Evolutionary conservation across 2,113 vertebrate species (phyloP), one percentile per base, ranked within the genome.

Genomic region (Phasianus colchicus): DNA sequence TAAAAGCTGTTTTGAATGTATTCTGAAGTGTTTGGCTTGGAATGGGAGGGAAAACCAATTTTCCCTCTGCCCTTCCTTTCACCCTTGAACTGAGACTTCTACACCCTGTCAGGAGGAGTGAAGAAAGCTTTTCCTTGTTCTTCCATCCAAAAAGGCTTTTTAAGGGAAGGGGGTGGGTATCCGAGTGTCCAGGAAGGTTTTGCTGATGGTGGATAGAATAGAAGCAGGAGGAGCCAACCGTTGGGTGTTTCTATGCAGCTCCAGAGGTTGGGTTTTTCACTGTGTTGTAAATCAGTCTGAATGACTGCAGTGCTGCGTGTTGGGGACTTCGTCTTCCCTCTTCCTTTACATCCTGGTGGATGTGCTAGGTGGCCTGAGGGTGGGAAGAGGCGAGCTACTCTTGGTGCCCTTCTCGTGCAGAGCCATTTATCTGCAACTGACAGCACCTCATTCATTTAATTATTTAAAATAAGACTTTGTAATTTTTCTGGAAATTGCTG

Each of bases 61-160:
- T 95, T 42, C 64, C 50, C 32, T 30, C 38, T 74, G 79, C 79
- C 95, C 92, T 96, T 95, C 91, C 84, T 84, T 85, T 96, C 78
- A 91, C 94, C 95, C 54, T 91, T 83, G 91, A 80, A 70, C 78
- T 80, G 91, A 47, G 74, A 79, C 19, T 69, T 83, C 8, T 34
- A 25, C 72, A 83, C 82, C 22, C 65, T 60, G 42, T 29, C 71
- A 29, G 32, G 25, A 0, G 0, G 80, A 81, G 66, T 45, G 43
- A 88, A 65, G 60, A 70, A 34, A 64, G 45, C 22, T 48, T 43
- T 58, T 71, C 58, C 48, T 22, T 3, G 0, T 67, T 92, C 15
- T 94, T 64, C 25, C 19, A 3, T 74, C 75, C 64, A 60, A 58
- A 86, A 89, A 87, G 43, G 52, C 34, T 80, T 88, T 92, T 92